Conservation (phyloP, 2,797 vertebrate species). For the Pipistrellus kuhlii region DNA sequence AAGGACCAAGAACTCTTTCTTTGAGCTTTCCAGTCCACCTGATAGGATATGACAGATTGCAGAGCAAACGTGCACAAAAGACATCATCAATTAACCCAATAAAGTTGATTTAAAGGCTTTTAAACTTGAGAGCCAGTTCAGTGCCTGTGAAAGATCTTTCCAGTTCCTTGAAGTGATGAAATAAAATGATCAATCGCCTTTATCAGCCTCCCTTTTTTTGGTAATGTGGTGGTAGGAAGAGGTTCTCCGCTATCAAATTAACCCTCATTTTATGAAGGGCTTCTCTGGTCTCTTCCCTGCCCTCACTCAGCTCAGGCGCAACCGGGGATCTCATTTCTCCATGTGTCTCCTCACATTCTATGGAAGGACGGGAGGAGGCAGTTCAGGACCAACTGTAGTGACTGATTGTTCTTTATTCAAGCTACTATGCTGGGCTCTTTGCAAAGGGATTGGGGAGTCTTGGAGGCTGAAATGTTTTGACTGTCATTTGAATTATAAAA, state of each 20-base stretch:
- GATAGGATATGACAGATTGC: conserved; percentile 1
- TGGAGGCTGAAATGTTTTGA: not conserved
- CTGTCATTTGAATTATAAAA: conserved; percentile 56
- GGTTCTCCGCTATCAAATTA: conserved; percentile 52
- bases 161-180: conserved; percentile 62
- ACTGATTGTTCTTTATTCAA: not conserved
- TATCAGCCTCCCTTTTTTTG: conserved; percentile 39
- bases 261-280: conserved; percentile 18
- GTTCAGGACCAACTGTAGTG: fast-evolving
- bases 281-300: not conserved
- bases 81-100: conserved; percentile 74
- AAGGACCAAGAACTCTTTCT: not conserved
- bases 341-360: fast-evolving
- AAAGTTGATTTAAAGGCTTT: conserved; percentile 77
- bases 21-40: not conserved
- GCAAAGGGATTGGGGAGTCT: not conserved
- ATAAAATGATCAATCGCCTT: conserved; percentile 70
- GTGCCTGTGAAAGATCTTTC: conserved; percentile 60
- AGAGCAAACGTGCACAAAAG: not conserved
- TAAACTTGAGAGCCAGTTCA: conserved; percentile 64
- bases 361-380: not conserved
- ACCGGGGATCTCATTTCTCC: not conserved
- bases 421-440: not conserved
- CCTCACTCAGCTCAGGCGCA: not conserved
- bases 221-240: not conserved